Base-by-base conservation (phyloP, 2,113 vertebrate species). In the Rhabdomys dilectus region DNA sequence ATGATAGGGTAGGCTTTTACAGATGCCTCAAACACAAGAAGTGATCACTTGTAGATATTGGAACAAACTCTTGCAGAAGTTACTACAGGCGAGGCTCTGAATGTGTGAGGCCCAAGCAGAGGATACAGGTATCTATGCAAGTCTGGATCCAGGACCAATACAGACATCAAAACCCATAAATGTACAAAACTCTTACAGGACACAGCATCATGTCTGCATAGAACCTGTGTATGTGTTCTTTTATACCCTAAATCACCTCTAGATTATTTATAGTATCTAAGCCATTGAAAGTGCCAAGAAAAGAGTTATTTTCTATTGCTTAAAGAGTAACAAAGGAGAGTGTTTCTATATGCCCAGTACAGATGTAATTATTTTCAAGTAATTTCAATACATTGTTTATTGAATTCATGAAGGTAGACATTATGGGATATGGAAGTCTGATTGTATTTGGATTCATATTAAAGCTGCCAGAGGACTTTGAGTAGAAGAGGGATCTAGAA, bases 1-100 rank as follows among this genome's bases (percentile, higher is more conserved):
- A 2, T 66, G 36, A 76, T 29, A 34, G 29, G 48, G 19, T 75
- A 6, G 53, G 16, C 10, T 70, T 70, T 62, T 88, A 53, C 84
- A 85, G 80, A 60, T 29, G 15, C 53, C 48, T 88, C 56, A 26
- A 45, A 48, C 1, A 31, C 45, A n/a, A 31, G 53, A 90, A 53
- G 3, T 51, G 21, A 70, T 76, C 15, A 34, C 62, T 31, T 78
- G n/a, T 66, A 70, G 48, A 31, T 80, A 29, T 72, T 77, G 39
- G 8, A 84, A 56, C 68, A 84, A 45, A 92, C 7, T 0, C 2
- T 53, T 39, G 13, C 0, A 5, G 45, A 36, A n/a, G 56, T 48
- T 36, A 3, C 5, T 16, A 3, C 9, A n/a, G 7, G 17, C 6
- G 3, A 0, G 1, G 51, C 31, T 13, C 4, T 48, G 84, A 85